phyloP scores from a whole-genome alignment of 2,113 vertebrate species.

The Muntiacus reevesi region DNA sequence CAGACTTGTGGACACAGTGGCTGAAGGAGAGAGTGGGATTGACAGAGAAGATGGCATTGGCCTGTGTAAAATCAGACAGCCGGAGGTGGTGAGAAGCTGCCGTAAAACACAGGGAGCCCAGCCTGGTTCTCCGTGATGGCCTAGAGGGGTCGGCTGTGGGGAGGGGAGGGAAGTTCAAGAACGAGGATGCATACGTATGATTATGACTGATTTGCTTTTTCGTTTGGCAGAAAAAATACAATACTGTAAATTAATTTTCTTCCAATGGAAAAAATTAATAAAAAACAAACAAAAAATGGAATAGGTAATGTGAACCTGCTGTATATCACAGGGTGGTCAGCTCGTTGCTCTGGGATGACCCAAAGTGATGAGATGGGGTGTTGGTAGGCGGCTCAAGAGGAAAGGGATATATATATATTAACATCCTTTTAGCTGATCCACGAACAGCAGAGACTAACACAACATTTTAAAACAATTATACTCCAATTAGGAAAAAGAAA shows the following conservation, averaged over 20 bases:
- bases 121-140: not conserved
- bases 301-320: not conserved
- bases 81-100: not conserved
- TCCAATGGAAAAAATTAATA: not conserved
- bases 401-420: not conserved
- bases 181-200: not conserved
- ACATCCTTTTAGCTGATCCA: not conserved
- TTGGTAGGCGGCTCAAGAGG: not conserved
- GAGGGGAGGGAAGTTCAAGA: not conserved
- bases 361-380: not conserved
- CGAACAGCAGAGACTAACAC: not conserved
- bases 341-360: not conserved
- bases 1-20: not conserved
- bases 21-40: not conserved
- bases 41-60: not conserved
- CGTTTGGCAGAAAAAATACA: not conserved
- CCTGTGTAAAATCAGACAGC: not conserved
- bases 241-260: not conserved
- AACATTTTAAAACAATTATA: not conserved
- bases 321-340: not conserved
- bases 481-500: not conserved
- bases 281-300: not conserved
- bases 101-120: not conserved
- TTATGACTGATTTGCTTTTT: not conserved
- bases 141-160: not conserved